Base-by-base conservation (phyloP, 2,113 vertebrate genomes). In the Hassar affinis region DNA sequence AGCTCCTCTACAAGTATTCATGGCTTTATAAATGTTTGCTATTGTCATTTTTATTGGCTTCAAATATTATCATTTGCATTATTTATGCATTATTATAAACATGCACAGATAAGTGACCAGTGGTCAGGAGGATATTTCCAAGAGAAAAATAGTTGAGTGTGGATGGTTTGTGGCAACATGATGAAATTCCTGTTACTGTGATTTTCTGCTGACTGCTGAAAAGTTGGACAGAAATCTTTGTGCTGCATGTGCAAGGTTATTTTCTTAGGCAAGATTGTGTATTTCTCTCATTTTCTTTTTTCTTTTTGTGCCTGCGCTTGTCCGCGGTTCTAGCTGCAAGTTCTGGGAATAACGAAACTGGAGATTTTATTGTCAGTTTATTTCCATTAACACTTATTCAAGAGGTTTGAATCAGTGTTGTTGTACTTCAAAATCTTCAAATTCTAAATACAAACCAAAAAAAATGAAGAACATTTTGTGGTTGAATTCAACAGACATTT, bases 161-260 rank as follows among this genome's bases (percentile, higher is more conserved):
- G 35, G 4, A 71, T 56, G 25, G 52, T 54, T 47, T 15, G 54
- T 59, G 20, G 38, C 5, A 56, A 59, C 25, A 72, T 82, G 80
- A 74, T 82, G 68, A 72, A 74, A 82, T 82, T 45, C 25, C 17
- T 33, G 18, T 59, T 72, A 35, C 8, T 81, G 49, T 72, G 66
- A 81, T 57, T 81, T 68, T 81, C 14, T 72, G 80, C 80, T 81
- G 80, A 81, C 80, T 81, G 80, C 33, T 59, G 27, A 82, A 42
- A 74, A 49, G 17, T 33, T 74, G 25, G 15, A 72, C 68, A 72
- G 66, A 18, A 59, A 59, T 38, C 30, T 47, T 57, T 27, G 38
- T 52, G 1, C 68, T 59, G 49, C 54, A 51, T 81, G 66, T 71
- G 76, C 52, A 59, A 59, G 54, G 12, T 25, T 42, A 45, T 59